These are phyloP conservation scores for Xylota sylvarum DNA, from an alignment of 2,888 invertebrate species.

Conservation along the genomic window DNA sequence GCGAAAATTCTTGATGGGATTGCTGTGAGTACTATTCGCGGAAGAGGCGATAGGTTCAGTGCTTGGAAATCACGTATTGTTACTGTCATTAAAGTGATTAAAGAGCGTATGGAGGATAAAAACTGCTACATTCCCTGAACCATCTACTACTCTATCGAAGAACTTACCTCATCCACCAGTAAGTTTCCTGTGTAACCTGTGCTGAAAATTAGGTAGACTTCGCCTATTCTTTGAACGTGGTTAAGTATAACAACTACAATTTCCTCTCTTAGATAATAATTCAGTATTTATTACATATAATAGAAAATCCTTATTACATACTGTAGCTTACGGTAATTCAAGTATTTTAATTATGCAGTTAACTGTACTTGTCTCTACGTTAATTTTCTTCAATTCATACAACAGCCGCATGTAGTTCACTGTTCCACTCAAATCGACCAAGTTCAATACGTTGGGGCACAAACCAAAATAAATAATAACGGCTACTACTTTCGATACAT, in stretches of 20 bases:
- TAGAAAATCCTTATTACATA: not conserved
- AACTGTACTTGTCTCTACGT: conserved; percentile 81
- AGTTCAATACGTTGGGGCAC: conserved; percentile 82
- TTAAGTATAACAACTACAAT: not conserved
- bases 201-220: too few species aligned
- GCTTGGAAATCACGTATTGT: too few species aligned
- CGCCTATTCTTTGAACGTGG: too few species aligned
- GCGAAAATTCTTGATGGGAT: too few species aligned
- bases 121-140: too few species aligned
- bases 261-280: conserved; percentile 1
- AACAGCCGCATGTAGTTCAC: conserved; percentile 82
- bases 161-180: too few species aligned
- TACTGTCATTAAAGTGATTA: too few species aligned
- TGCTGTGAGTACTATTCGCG: too few species aligned
- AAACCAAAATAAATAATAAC: conserved; percentile 82
- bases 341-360: conserved; percentile 81
- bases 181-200: too few species aligned
- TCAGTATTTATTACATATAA: conserved; percentile 37
- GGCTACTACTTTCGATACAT: conserved; percentile 81
- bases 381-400: conserved; percentile 81
- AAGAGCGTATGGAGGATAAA: too few species aligned
- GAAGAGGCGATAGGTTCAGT: too few species aligned
- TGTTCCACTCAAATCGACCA: conserved; percentile 80
- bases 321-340: conserved; percentile 38
- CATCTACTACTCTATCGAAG: too few species aligned